Evolutionary conservation across 2,888 invertebrate species (phyloP).

Genomic region (Arrhopalites spinosus): DNA sequence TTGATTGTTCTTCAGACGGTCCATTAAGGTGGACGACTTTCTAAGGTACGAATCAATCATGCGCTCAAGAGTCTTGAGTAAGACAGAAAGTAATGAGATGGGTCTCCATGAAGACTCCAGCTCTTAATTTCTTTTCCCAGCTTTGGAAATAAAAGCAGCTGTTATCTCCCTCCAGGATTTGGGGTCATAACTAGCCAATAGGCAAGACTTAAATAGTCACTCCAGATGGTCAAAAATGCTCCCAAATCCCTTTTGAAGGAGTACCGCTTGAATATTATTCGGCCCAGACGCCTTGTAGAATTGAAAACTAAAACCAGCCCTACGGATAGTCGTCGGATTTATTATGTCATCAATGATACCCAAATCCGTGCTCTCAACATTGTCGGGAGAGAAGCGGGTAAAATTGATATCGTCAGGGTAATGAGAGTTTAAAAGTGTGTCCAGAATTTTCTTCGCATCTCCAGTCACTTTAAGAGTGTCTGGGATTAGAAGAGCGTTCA

Average conservation of each 20-base stretch:
- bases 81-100: conserved; percentile 41
- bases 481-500: no score
- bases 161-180: not conserved
- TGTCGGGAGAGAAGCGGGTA: no score
- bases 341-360: conserved; percentile 6
- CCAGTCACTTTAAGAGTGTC: no score
- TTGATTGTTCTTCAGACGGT: conserved; percentile 10
- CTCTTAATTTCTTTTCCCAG: conserved; percentile 35
- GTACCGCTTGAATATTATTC: conserved; percentile 34
- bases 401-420: no score
- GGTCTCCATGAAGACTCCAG: conserved; percentile 33
- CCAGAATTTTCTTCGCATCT: no score
- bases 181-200: conserved; percentile 15
- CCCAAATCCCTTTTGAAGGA: conserved; percentile 12
- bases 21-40: not conserved
- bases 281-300: conserved; percentile 38
- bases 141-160: conserved; percentile 42
- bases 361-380: no score
- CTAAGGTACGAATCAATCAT: conserved; percentile 32
- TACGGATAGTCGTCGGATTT: conserved; percentile 2
- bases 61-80: conserved; percentile 40
- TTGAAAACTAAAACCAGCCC: conserved; percentile 21
- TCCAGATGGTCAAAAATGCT: not conserved
- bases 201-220: conserved; percentile 6
- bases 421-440: no score